These are phyloP conservation scores for Leptopilina myrica DNA, from an alignment of 2,888 invertebrate genomes.

Conservation along the genomic window DNA sequence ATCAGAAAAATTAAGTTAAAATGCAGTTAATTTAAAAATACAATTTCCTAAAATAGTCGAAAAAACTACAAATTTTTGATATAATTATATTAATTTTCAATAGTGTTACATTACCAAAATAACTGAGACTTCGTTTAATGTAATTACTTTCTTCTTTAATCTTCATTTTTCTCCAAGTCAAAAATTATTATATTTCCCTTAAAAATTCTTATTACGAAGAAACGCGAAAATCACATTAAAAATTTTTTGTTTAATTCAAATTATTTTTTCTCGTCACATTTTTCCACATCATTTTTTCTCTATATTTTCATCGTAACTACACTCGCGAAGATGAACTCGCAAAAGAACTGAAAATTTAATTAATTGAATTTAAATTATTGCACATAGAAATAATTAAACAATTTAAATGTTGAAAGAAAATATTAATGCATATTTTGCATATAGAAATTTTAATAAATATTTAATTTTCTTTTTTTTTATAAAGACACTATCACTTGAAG, in stretches of 20 bases:
- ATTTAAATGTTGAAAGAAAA: too few relatives aligned
- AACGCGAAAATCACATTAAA: conserved; percentile 10
- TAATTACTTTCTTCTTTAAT: conserved; percentile 71
- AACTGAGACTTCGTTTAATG: conserved; percentile 68
- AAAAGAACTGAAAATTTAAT: not conserved
- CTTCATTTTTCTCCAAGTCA: conserved; percentile 64
- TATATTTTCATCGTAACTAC: not conserved
- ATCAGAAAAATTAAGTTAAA: too few relatives aligned
- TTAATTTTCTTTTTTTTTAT: not conserved
- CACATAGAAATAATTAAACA: too few relatives aligned
- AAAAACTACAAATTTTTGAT: too few relatives aligned
- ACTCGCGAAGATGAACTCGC: not conserved
- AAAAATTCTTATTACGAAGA: not conserved
- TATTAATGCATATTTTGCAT: too few relatives aligned
- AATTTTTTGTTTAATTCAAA: not conserved
- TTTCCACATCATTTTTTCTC: not conserved
- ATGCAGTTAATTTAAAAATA: too few relatives aligned
- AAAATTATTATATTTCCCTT: not conserved
- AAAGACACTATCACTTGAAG: not conserved
- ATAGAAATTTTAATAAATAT: too few relatives aligned
- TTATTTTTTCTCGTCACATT: conserved; percentile 3
- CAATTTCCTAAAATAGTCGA: too few relatives aligned
- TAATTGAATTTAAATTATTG: too few relatives aligned
- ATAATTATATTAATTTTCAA: too few relatives aligned
- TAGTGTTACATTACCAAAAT: conserved; percentile 65